phyloP scores from a whole-genome alignment of 1,140 invertebrate species.

The Sarcophaga peregrina region DNA sequence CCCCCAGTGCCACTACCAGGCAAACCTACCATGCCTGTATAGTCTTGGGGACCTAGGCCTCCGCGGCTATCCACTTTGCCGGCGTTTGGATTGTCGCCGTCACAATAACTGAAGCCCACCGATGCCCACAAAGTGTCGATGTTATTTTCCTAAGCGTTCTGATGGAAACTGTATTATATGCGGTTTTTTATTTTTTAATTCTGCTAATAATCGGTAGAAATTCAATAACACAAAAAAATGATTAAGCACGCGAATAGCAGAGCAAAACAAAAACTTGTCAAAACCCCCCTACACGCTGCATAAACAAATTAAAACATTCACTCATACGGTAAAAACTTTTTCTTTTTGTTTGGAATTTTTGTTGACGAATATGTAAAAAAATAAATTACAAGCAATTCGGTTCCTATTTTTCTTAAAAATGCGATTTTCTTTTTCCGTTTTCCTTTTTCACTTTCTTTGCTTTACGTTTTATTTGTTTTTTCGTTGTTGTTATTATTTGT shows the following conservation, averaged over 20 bases:
- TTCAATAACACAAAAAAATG: background rate
- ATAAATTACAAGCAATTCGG: background rate
- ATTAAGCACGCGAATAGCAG: constrained; percentile 14
- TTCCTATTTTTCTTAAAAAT: background rate
- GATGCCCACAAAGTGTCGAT: constrained; percentile 54
- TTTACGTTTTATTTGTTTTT: constrained; percentile 12
- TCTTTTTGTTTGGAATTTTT: background rate
- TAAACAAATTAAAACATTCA: background rate
- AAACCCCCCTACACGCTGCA: background rate
- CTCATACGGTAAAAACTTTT: background rate
- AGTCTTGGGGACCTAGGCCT: constrained; percentile 64
- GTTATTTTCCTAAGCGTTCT: background rate
- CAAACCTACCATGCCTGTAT: constrained; percentile 66
- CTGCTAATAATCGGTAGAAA: no score
- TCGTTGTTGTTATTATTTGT: constrained; percentile 11
- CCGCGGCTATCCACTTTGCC: constrained; percentile 65
- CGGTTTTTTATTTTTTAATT: no score
- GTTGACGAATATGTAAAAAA: constrained; percentile 5
- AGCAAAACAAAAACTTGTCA: constrained; percentile 20
- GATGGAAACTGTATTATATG: no score
- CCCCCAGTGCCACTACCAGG: constrained; percentile 54
- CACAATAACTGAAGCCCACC: constrained; percentile 59
- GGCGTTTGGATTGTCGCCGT: constrained; percentile 62
- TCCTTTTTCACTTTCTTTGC: background rate
- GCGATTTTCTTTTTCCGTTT: background rate